Base-by-base conservation (phyloP, 2,888 invertebrate genomes). In the Tenthredo livida region DNA sequence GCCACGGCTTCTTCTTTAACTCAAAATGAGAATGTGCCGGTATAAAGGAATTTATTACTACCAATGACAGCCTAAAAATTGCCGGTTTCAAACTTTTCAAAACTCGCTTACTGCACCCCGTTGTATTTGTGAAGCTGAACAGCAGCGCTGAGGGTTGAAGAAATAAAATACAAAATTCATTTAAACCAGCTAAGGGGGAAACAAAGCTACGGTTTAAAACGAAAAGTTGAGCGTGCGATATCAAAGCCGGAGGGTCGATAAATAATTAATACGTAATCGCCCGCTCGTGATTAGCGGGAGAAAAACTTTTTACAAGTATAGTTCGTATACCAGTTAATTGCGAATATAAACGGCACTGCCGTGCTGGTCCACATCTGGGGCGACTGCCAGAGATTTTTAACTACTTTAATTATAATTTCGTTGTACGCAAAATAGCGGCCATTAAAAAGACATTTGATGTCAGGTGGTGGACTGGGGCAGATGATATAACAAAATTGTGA, bases 381-480 rank as follows among this genome's bases (percentile, higher is more conserved):
- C 21, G 12, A 61, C 10, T 61, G 61, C 61, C 61, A 61, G 61
- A 61, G 61, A 61, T 61, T 61, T 47, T 54, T 50, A 77, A 77
- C 77, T 77, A 29, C 77, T 77, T 77, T 54, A 77, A 77, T 77
- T 54, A 77, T 50, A 50, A 77, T 50, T 50, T 77, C 54, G 29
- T 12, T 21, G 43, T 29, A 17, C 50, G 29, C 33, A 47, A 33
- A 77, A 77, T 29, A 50, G 50, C 77, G 77, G 54, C 50, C 77
- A 77, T 77, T 77, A 77, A 77, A 77, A 77, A 77, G 47, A 77
- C 77, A 54, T 77, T 77, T 54, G n/a, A 77, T 77, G 54, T 77
- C 77, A 25, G 50, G 47, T 77, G 73, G 43, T 21, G 5, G 21
- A 15, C 77, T n/a, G 37, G 15, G 25, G 47, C 43, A n/a, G 73